Percentiles rank a stretch among this genome's conserved stretches.
These are phyloP conservation scores for Lepidothrix coronata DNA, from an alignment of 2,113 vertebrate species.

Conservation along the genomic window DNA sequence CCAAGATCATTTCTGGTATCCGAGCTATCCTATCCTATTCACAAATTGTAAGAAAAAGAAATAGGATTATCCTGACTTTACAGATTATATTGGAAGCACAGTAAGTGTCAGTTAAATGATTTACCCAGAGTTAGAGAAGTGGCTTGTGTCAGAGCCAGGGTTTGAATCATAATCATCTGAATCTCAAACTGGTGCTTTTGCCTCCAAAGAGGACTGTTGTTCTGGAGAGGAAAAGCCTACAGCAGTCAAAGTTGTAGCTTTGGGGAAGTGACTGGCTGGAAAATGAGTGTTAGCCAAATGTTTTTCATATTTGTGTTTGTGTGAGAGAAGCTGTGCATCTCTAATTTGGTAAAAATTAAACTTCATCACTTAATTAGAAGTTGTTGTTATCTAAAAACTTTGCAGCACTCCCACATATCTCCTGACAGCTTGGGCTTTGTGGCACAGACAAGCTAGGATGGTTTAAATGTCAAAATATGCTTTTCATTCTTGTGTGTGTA, in stretches of 20 bases:
- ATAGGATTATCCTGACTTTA: neutral
- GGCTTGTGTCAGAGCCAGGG: neutral
- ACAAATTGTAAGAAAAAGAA: neutral
- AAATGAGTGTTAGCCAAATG: neutral
- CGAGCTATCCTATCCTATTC: neutral
- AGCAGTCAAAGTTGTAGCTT: neutral
- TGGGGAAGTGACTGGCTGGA: neutral
- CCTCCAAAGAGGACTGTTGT: neutral
- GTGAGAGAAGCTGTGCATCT: neutral
- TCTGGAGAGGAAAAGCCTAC: neutral
- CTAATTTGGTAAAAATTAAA: conserved; percentile 4
- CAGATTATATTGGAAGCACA: neutral
- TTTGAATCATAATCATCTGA: neutral
- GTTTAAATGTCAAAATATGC: conserved; percentile 59
- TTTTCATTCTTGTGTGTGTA: conserved; percentile 27
- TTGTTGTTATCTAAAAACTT: conserved; percentile 43
- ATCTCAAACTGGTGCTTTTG: neutral
- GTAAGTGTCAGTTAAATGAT: neutral
- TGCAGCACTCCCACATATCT: conserved; percentile 30
- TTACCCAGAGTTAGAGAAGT: neutral
- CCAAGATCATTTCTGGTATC: neutral
- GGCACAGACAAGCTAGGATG: conserved; percentile 14
- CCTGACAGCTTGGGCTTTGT: conserved; percentile 36
- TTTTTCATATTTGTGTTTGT: neutral
- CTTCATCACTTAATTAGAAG: conserved; percentile 32